Evolutionary conservation across 2,113 vertebrate species (phyloP).

Genomic region (Tonatia bakeri): DNA sequence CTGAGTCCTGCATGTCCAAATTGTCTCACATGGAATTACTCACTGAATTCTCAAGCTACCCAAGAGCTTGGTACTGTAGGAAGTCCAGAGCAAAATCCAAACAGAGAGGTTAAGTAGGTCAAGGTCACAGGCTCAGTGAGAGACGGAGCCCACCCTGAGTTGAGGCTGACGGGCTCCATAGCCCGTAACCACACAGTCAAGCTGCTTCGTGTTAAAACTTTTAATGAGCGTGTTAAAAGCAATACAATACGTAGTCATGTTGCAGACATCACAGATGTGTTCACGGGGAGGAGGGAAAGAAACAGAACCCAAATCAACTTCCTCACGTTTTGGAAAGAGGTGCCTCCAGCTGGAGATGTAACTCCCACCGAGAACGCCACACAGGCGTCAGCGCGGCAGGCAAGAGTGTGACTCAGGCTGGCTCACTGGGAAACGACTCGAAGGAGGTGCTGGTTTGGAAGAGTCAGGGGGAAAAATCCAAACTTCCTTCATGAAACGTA

Average conservation of each 20-base stretch:
- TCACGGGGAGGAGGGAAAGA: background rate
- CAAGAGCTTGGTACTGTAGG: background rate
- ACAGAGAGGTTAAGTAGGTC: background rate
- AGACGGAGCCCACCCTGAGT: background rate
- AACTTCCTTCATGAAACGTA: background rate
- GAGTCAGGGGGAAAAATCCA: background rate
- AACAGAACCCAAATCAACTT: background rate
- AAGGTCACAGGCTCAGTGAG: background rate
- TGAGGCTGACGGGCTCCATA: background rate
- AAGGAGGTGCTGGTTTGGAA: background rate
- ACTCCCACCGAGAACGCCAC: background rate
- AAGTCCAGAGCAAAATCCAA: background rate
- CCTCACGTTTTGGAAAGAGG: background rate
- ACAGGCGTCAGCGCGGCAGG: background rate
- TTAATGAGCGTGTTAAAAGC: background rate
- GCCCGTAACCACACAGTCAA: background rate
- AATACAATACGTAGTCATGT: background rate
- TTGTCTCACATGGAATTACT: background rate
- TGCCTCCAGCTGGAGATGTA: background rate
- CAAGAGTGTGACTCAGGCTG: background rate
- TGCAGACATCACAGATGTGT: background rate
- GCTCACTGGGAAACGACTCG: background rate
- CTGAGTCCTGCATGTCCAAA: background rate
- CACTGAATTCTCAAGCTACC: background rate
- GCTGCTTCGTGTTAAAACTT: background rate